Evolutionary conservation across 2,888 invertebrate species (phyloP).

Genomic region (Apeira syringaria): DNA sequence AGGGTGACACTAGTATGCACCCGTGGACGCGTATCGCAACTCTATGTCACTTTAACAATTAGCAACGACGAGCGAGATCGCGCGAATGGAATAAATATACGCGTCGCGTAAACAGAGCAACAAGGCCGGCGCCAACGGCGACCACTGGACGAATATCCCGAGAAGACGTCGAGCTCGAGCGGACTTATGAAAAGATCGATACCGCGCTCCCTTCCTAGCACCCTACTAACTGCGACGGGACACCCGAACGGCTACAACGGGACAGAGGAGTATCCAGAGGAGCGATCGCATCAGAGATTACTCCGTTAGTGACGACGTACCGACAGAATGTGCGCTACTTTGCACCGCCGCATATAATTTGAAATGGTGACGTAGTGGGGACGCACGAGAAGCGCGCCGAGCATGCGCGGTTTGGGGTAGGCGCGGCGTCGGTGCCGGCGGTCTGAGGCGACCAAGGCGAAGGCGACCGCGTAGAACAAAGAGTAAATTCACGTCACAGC

Average conservation of each 20-base stretch:
- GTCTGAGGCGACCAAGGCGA: constrained; percentile 51
- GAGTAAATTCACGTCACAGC: constrained; percentile 52
- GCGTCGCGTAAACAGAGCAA: constrained; percentile 73
- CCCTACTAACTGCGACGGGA: constrained; percentile 46
- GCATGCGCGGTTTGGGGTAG: constrained; percentile 71
- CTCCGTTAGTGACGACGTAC: constrained; percentile 47
- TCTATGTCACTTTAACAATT: constrained; percentile 69
- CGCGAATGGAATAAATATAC: constrained; percentile 66
- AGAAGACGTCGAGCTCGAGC: constrained; percentile 72
- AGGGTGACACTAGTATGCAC: constrained; percentile 43
- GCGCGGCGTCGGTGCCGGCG: constrained; percentile 66
- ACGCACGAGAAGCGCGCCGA: constrained; percentile 56
- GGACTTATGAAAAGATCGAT: constrained; percentile 75
- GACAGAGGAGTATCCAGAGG: constrained; percentile 41
- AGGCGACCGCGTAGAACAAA: constrained; percentile 60
- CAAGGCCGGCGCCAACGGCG: constrained; percentile 80
- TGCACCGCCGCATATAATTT: constrained; percentile 62
- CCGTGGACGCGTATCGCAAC: constrained; percentile 47
- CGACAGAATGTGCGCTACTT: constrained; percentile 53
- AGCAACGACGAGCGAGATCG: constrained; percentile 68
- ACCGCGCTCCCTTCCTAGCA: constrained; percentile 69
- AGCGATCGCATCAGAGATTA: constrained; percentile 45
- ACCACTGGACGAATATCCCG: constrained; percentile 76
- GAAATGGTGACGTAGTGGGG: constrained; percentile 66
- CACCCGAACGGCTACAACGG: constrained; percentile 35